phyloP scores from a whole-genome alignment of 2,113 vertebrate genomes.

The Dicaeum eximium region DNA sequence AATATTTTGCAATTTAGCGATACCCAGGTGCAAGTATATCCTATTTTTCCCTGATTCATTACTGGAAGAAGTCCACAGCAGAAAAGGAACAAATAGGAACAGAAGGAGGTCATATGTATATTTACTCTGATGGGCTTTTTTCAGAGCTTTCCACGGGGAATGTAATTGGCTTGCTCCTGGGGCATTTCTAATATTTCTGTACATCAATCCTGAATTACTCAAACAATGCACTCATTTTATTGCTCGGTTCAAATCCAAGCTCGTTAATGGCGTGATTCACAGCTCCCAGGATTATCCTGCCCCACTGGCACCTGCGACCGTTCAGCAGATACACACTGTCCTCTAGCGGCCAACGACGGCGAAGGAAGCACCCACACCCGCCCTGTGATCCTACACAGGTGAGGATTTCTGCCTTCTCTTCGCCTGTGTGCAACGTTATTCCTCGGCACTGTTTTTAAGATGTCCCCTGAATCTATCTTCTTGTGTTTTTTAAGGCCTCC shows the following conservation, averaged over 20 bases:
- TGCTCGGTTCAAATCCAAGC: background rate
- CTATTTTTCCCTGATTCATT: background rate
- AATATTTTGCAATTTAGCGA: background rate
- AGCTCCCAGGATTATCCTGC: background rate
- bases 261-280: background rate
- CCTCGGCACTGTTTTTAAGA: background rate
- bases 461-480: background rate
- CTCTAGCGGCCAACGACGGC: conserved; percentile 8
- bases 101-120: background rate
- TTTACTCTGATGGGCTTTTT: background rate
- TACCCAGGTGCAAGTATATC: background rate
- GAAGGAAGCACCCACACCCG: background rate
- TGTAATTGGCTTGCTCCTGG: background rate
- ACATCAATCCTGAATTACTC: background rate
- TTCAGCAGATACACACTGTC: conserved; percentile 17
- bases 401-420: background rate
- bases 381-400: accelerated
- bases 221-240: background rate
- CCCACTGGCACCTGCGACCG: background rate
- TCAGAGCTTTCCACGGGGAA: background rate
- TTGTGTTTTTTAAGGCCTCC: background rate
- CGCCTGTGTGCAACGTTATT: background rate
- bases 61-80: background rate
- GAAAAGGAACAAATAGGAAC: background rate
- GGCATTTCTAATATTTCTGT: background rate